Evolutionary conservation across 2,113 vertebrate genomes (phyloP).

Genomic region (Rana temporaria): DNA sequence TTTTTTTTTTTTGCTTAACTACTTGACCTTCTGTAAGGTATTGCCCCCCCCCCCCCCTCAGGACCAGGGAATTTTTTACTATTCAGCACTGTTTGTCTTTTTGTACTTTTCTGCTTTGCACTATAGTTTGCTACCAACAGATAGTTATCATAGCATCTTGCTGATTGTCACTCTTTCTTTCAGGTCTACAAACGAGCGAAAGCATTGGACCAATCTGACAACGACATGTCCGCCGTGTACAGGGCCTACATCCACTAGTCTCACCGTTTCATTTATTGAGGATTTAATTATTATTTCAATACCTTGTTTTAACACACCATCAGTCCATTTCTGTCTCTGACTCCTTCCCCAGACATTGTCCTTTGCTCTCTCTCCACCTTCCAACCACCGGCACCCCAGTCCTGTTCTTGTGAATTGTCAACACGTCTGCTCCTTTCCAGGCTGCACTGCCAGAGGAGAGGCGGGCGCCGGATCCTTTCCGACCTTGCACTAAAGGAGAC

Average conservation of each 20-base stretch:
- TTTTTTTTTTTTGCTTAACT: too few relatives aligned
- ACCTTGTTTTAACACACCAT: conserved; percentile 78
- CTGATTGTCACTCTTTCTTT: conserved; percentile 52
- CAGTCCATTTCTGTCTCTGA: conserved; percentile 74
- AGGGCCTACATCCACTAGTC: conserved; percentile 97
- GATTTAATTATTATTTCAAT: conserved; percentile 68
- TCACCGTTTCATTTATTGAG: conserved; percentile 63
- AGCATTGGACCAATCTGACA: conserved; percentile 99
- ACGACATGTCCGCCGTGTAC: conserved; percentile 98
- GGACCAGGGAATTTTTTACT: too few relatives aligned
- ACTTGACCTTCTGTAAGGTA: too few relatives aligned
- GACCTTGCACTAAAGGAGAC: conserved; percentile 66
- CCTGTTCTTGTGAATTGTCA: conserved; percentile 16
- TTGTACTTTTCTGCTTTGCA: background rate
- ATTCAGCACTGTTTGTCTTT: too few relatives aligned
- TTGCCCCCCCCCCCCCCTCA: too few relatives aligned
- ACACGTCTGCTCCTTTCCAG: conserved; percentile 19
- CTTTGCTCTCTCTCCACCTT: background rate
- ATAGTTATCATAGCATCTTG: too few relatives aligned
- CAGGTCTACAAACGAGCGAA: conserved; percentile 99
- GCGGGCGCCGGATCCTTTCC: conserved; percentile 63
- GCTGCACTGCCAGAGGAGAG: conserved; percentile 58
- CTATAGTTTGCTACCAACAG: too few relatives aligned
- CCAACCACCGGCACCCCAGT: conserved; percentile 5
- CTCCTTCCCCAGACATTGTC: conserved; percentile 55